These are phyloP conservation scores for Darevskia nairensis DNA, from an alignment of 2,797 vertebrate species.

Conservation along the genomic window DNA sequence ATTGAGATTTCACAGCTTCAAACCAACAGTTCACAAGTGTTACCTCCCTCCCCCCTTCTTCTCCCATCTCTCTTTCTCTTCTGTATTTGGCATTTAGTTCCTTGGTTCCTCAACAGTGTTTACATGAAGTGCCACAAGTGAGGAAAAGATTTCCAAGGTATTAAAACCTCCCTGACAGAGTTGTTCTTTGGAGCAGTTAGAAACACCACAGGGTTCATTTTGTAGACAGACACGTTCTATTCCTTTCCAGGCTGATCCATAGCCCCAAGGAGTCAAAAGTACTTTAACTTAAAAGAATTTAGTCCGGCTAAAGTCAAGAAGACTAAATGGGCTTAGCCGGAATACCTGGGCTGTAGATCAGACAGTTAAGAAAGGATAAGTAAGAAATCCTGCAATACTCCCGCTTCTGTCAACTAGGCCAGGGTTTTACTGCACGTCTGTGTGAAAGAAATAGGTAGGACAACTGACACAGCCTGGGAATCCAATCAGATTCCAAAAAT, in stretches of 20 bases:
- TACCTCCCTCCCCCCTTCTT: not conserved
- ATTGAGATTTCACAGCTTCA: not conserved
- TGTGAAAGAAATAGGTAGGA: not conserved
- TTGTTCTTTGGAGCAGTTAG: constrained; percentile 1
- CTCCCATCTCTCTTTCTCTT: not conserved
- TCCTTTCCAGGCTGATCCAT: constrained; percentile 5
- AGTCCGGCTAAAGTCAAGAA: constrained; percentile 4
- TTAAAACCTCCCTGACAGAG: not conserved
- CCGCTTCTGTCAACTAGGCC: not conserved
- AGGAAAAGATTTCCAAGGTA: not conserved
- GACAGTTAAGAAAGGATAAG: not conserved
- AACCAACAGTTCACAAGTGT: not conserved
- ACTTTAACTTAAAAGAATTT: constrained; percentile 15
- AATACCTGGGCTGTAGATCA: constrained; percentile 13
- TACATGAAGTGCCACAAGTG: not conserved
- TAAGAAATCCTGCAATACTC: not conserved
- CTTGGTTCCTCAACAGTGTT: not conserved
- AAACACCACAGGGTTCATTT: constrained; percentile 11
- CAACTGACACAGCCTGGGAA: not conserved
- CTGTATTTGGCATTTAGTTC: not conserved
- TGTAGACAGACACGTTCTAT: not conserved
- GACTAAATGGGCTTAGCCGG: constrained; percentile 1
- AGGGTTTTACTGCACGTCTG: not conserved
- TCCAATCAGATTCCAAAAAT: not conserved
- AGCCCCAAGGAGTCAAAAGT: not conserved